These are phyloP conservation scores for Heteractis magnifica DNA, from an alignment of 92 coral and sea anemone genomes.

Conservation along the genomic window DNA sequence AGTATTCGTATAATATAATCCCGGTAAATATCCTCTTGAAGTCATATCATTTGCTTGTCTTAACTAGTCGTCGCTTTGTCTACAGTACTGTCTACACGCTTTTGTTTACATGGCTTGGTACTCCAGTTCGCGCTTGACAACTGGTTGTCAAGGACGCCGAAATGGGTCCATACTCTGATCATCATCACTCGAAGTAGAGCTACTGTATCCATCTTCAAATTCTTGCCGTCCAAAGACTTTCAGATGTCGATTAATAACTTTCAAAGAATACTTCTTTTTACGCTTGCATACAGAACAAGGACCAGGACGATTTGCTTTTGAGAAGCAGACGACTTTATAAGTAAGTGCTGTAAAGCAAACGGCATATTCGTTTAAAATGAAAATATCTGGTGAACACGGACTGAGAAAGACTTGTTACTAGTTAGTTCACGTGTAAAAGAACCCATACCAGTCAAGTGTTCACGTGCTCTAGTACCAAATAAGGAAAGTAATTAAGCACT, in stretches of 20 bases:
- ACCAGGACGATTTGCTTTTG: conserved; percentile 9
- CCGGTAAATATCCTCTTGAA: too few relatives aligned
- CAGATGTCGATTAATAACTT: background rate
- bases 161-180: background rate
- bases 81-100: too few relatives aligned
- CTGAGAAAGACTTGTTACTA: conserved; percentile 1
- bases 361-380: conserved; percentile 2
- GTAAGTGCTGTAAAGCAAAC: background rate
- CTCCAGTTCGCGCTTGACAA: too few relatives aligned
- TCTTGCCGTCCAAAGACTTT: conserved; percentile 11
- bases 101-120: too few relatives aligned
- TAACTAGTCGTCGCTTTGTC: too few relatives aligned
- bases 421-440: too few relatives aligned
- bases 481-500: too few relatives aligned
- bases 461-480: too few relatives aligned
- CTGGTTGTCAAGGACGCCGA: too few relatives aligned
- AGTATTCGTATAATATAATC: too few relatives aligned
- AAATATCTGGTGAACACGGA: background rate
- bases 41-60: too few relatives aligned
- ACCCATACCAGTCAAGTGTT: too few relatives aligned
- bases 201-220: background rate
- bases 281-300: conserved; percentile 8
- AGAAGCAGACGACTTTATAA: conserved; percentile 5
- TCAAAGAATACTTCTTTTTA: conserved; percentile 11
- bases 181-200: conserved; percentile 11